Base-by-base conservation (phyloP, 2,113 vertebrate genomes). In the Sinocyclocheilus rhinocerous region DNA sequence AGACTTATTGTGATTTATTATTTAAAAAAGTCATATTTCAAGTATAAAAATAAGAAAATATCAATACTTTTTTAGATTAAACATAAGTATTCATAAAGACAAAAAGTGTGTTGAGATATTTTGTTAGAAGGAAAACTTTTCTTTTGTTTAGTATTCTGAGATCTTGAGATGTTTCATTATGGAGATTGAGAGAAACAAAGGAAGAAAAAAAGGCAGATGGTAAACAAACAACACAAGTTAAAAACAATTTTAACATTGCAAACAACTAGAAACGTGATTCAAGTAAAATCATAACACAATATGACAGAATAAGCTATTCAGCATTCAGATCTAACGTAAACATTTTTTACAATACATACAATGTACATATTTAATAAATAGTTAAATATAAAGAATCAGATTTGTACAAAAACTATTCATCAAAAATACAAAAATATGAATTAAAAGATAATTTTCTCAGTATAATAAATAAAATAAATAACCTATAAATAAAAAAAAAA, bases 251-350 rank as follows among this genome's bases (percentile, higher is more conserved):
- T 63, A 0, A 87, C 65, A 76, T 22, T 83, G 77, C 83, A 86
- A 91, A 90, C 70, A 88, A 87, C 33, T 75, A 82, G 89, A 88
- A 89, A 88, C 87, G 88, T 84, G 84, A 59, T 93, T 95, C 93
- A 94, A 94, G 93, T 95, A 92, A 90, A 83, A 89, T 63, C 36
- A 86, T 29, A 1, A 33, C n/a, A 45, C 39, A 42, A 8, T 42
- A 8, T 42, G 39, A 42, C 39, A 42, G 39, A 42, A 42, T 42
- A 42, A 70, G n/a, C 26, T 57, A 81, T n/a, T 85, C 57, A 87
- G n/a, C 63, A 75, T 65, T 11, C 59, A 52, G 61, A 52, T 84
- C 50, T 72, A 24, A 57, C 61, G 42, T 88, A 85, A 89, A 91
- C 93, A 88, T 89, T 63, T 75, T 81, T 16, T 88, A 33, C 24